phyloP scores from a whole-genome alignment of 2,113 vertebrate genomes.

The Lipotes vexillifer region DNA sequence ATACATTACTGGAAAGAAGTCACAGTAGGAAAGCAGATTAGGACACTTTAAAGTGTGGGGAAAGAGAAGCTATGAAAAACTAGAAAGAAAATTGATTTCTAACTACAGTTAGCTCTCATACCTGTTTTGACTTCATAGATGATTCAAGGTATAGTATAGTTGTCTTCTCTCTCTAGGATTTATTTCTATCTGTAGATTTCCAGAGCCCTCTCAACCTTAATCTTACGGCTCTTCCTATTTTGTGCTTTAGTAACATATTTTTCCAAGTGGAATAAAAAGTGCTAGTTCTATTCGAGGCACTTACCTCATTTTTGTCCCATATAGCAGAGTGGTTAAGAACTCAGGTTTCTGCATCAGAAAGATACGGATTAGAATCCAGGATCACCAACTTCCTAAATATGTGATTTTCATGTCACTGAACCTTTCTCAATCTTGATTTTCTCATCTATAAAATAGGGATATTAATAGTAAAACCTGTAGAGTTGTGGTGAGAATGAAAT shows the following conservation, averaged over 20 bases:
- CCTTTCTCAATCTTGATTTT: not conserved
- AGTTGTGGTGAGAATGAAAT: not conserved
- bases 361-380: not conserved
- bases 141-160: not conserved
- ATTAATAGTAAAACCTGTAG: not conserved
- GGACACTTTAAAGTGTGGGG: constrained; percentile 41
- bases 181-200: constrained; percentile 8
- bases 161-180: not conserved
- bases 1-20: constrained; percentile 51
- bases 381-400: not conserved
- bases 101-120: constrained; percentile 12
- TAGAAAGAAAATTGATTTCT: constrained; percentile 58
- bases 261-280: constrained; percentile 33
- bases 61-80: constrained; percentile 43
- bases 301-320: not conserved
- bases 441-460: not conserved
- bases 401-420: not conserved
- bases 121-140: constrained; percentile 35
- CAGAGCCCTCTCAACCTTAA: not conserved
- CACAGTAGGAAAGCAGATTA: constrained; percentile 66
- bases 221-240: not conserved
- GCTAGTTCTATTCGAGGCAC: not conserved
- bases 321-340: not conserved
- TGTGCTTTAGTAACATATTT: constrained; percentile 18
- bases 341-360: not conserved